Evolutionary conservation across 1,140 invertebrate species (phyloP), one percentile per base, ranked within the genome.

Genomic region (Bombus vancouverensis): DNA sequence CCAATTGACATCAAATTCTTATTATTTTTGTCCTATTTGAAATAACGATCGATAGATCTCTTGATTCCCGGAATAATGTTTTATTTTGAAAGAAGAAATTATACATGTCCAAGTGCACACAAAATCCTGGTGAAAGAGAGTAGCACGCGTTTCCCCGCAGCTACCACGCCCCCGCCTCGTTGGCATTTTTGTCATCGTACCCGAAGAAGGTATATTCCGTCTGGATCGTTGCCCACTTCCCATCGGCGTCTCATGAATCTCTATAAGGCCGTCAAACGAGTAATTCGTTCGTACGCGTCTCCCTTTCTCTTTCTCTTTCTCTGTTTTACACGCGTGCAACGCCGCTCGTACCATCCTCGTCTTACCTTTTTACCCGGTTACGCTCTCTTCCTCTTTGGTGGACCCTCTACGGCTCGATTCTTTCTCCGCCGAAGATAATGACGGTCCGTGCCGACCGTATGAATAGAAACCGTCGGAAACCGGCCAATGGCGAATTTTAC

Each of bases 221-320:
- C 76, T 77, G 87, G 84, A 89, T 90, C 47, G 78, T 72, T 90
- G 79, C 87, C 70, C 85, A 87, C 81, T 89, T 91, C 85, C 87
- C 90, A 87, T 87, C 76, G 85, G 88, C 81, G 89, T 87, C 88
- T 89, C 91, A 90, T 90, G 91, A 92, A 92, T 92, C 92, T 92
- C 92, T 93, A 92, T 92, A 91, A 93, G 91, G 91, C 90, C 88
- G 92, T 92, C 91, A 92, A 93, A 93, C 93, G 88, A 89, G 92
- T 93, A 93, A 93, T 92, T 92, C 91, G 91, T 90, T 83, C 89
- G 81, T 79, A 44, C 76, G 47, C 47, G 44, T 85, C 79, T 91
- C 87, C 85, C 53, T 76, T 66, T 86, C 73, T 83, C 68, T 80
- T 71, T 83, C 82, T 76, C 62, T 80, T 59, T 83, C 82, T 82